Conservation (phyloP, 2,113 vertebrate genomes). For the Cepphus grylle region DNA sequence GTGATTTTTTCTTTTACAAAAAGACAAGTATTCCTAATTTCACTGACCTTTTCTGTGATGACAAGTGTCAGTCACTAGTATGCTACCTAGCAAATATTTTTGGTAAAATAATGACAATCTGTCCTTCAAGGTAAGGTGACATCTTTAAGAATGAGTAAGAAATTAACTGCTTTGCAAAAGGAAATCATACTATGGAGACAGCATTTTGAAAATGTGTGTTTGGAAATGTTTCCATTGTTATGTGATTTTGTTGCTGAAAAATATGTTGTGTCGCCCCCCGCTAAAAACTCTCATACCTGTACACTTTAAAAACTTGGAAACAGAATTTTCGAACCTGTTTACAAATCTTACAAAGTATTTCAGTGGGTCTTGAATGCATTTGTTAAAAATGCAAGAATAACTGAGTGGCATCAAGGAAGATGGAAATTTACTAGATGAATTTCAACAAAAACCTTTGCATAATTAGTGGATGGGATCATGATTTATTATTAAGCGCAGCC, state of each 20-base stretch:
- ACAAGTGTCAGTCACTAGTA: background rate
- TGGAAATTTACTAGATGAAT: background rate
- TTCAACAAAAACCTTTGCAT: background rate
- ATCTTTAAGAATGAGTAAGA: background rate
- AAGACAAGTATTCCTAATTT: background rate
- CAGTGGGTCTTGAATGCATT: background rate
- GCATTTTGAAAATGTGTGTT: background rate
- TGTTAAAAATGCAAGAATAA: background rate
- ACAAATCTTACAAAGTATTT: background rate
- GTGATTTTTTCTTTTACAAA: background rate
- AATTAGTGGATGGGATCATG: background rate
- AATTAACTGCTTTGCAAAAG: background rate
- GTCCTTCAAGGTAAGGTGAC: background rate
- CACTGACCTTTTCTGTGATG: background rate
- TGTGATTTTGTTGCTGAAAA: background rate
- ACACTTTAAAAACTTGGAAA: background rate
- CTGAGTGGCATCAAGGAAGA: background rate
- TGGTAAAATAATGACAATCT: background rate
- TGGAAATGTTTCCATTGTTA: background rate
- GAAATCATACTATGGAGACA: background rate
- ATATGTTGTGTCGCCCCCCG: fast-evolving
- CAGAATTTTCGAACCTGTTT: background rate
- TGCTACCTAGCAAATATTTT: background rate
- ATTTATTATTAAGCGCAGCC: background rate
- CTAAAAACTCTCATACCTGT: background rate